Base-by-base conservation (phyloP, 1,140 invertebrate genomes). In the Saccostrea echinata region DNA sequence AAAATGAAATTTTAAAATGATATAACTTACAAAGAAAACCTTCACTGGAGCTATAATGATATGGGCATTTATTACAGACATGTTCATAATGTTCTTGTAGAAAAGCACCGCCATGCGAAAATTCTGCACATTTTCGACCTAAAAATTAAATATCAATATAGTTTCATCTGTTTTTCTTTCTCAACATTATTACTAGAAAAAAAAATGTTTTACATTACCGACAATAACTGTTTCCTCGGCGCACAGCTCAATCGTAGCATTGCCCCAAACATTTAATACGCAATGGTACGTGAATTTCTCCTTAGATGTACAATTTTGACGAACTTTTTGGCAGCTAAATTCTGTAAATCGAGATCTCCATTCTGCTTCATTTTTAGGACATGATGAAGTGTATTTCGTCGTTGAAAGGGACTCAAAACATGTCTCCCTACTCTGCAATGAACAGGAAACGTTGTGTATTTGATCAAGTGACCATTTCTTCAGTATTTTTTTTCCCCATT, bases 21-120 rank as follows among this genome's bases (percentile, higher is more conserved):
- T 43, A 43, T 43, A 43, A 1, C 55, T 61, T 61, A 61, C 55
- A 61, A 21, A 61, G 16, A 61, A 21, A 61, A 21, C 18, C 21
- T 6, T 61, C 16, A n/a, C 55, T 61, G 13, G 55, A 61, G 18
- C 21, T 61, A 18, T 21, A 18, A 4, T 21, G 55, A 61, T 61
- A 61, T n/a, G 55, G 55, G n/a, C 55, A 61, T 61, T 18, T 1
- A 6, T 18, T 61, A 61, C 55, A 61, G 4, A 21, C n/a, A 16
- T 61, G 18, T n/a, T 61, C 55, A 61, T 61, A 61, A 61, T 61
- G 55, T n/a, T 61, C 55, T 61, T 61, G 55, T n/a, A 61, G 18
- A 61, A 61, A 61, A 18, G 16, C 55, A 21, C 55, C 55, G 6
- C 55, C 55, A n/a, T 61, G n/a, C 18, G 55, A 61, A 61, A 61